A percentile compares a stretch with the other conserved stretches of the same genome.
Conservation (phyloP, 2,888 invertebrate genomes). For the Miltochrista miniata region DNA sequence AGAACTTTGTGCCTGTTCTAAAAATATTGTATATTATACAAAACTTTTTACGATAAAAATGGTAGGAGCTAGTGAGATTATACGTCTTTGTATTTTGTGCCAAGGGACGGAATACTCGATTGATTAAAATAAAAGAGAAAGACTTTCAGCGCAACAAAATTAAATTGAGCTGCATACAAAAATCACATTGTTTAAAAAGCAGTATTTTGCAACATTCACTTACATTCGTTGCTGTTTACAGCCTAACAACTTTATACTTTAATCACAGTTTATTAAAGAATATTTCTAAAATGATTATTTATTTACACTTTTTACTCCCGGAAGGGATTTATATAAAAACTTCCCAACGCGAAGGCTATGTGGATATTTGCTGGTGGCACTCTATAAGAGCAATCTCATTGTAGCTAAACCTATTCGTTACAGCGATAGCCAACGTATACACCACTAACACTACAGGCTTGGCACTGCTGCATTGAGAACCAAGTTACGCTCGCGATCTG, state of each 20-base stretch:
- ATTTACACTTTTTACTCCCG: constrained; percentile 67
- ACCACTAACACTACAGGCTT: constrained; percentile 42
- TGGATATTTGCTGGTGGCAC: constrained; percentile 46
- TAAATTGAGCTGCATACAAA: constrained; percentile 31
- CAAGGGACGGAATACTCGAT: constrained; percentile 69
- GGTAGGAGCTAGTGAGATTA: constrained; percentile 61
- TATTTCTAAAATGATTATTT: constrained; percentile 58
- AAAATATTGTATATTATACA: constrained; percentile 49
- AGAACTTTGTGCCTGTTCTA: constrained; percentile 49
- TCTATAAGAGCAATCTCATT: constrained; percentile 53
- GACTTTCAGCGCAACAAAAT: constrained; percentile 25
- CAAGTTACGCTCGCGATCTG: constrained; percentile 28
- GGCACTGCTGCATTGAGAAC: constrained; percentile 53
- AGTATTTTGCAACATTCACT: constrained; percentile 29
- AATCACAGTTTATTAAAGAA: constrained; percentile 62
- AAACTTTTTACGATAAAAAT: constrained; percentile 48
- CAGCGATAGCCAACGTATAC: constrained; percentile 25
- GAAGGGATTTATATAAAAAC: constrained; percentile 58
- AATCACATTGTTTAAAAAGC: constrained; percentile 29
- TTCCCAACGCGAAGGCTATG: constrained; percentile 47
- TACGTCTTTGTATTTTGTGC: constrained; percentile 60
- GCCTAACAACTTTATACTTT: constrained; percentile 64
- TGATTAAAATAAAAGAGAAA: constrained; percentile 35
- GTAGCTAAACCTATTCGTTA: constrained; percentile 48
- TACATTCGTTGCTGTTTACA: constrained; percentile 74